Evolutionary conservation across 2,888 invertebrate genomes (phyloP), one percentile per base, ranked within the genome.

Genomic region (Cephus spinipes): DNA sequence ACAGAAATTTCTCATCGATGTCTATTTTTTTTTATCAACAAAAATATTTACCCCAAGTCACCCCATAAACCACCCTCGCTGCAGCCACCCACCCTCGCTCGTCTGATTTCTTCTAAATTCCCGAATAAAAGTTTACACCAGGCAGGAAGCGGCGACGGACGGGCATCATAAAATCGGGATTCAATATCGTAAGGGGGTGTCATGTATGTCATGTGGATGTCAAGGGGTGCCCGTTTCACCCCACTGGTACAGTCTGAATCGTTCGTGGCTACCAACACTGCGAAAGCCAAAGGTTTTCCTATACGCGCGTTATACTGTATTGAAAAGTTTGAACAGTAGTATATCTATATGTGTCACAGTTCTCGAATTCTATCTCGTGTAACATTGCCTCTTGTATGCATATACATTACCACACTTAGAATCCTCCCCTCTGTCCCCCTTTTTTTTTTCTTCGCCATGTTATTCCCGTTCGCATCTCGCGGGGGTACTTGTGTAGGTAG

Each of bases 111-210:
- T 87, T 90, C 86, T 83, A 88, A 90, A 91, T 87, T 90, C 85
- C 86, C 88, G 86, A 89, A 91, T 91, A 90, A 91, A 91, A 91
- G 89, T 91, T 91, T 91, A 91, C 90, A 89, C 86, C 90, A 87
- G 84, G 82, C 81, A 75, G 81, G 84, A 81, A 80, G 76, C 78
- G 77, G 68, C 74, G 76, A 73, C 77, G 80, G 78, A 79, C 77
- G 78, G 79, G 82, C 15, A 89, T 89, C 89, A 88, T 90, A 90
- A 90, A 90, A 90, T 90, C 86, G 89, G 87, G 88, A 90, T 90
- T 90, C 89, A 90, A 90, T 90, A 90, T 89, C 89, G 87, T 84
- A 79, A 81, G 79, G 82, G 83, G 78, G 76, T 83, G 83, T 84
- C 81, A 83, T 83, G 83, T 82, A 83, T 86, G 86, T 86, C 85